Evolutionary conservation across 2,113 vertebrate species (phyloP).

Genomic region (Dolichallabes microphthalmus): DNA sequence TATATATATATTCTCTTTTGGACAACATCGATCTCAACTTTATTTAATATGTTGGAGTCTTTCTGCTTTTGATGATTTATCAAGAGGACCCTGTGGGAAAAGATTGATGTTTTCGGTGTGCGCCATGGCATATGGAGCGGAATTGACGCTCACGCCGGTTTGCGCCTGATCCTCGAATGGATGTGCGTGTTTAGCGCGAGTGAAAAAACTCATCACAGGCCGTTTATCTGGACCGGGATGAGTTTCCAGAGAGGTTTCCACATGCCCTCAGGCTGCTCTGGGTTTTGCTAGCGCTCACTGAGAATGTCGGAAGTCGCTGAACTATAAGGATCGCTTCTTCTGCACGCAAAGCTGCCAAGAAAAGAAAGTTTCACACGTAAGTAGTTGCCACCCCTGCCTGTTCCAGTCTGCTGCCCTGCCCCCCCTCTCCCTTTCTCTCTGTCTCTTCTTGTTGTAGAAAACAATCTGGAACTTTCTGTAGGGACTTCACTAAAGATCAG

Average conservation of each 20-base stretch:
- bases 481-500: background rate
- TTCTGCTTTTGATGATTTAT: constrained; percentile 37
- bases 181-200: constrained; percentile 40
- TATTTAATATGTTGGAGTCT: constrained; percentile 45
- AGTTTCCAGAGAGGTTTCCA: constrained; percentile 39
- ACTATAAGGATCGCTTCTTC: constrained; percentile 9
- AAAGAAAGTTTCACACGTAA: constrained; percentile 73
- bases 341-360: constrained; percentile 56
- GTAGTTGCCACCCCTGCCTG: constrained; percentile 38
- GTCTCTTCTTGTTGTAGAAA: background rate
- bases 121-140: constrained; percentile 38
- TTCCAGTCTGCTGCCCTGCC: background rate
- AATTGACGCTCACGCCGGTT: constrained; percentile 34
- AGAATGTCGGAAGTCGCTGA: constrained; percentile 54
- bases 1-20: background rate
- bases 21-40: constrained; percentile 39
- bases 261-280: constrained; percentile 43
- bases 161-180: constrained; percentile 37
- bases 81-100: constrained; percentile 41
- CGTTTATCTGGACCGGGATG: constrained; percentile 36
- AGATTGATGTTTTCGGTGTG: background rate
- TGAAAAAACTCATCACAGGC: constrained; percentile 28
- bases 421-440: background rate
- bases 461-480: constrained; percentile 32
- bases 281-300: constrained; percentile 45